These are phyloP conservation scores for Echinometra lucunter DNA, from an alignment of 53 echinoderm and acorn worm genomes.

Conservation along the genomic window DNA sequence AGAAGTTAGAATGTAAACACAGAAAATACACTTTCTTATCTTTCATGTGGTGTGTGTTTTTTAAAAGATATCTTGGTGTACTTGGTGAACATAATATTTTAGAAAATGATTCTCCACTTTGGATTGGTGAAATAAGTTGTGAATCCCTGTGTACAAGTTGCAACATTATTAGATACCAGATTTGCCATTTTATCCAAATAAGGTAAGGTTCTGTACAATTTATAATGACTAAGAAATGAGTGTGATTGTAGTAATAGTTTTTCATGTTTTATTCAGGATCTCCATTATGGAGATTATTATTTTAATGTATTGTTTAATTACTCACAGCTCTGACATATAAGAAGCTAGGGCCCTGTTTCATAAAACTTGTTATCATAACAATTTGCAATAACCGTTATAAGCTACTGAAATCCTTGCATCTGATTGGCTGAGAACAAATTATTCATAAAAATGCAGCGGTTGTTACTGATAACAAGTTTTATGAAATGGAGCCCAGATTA, in stretches of 20 bases:
- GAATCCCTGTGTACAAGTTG: not conserved
- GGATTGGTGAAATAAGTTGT: not conserved
- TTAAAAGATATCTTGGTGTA: not conserved
- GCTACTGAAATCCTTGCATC: too few species aligned
- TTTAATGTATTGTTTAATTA: too few species aligned
- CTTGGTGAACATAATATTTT: not conserved
- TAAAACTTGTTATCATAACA: too few species aligned
- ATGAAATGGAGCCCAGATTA: too few species aligned
- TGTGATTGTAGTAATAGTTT: not conserved
- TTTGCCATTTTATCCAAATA: not conserved
- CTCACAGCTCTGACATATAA: too few species aligned
- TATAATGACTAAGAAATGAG: not conserved
- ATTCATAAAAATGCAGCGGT: too few species aligned
- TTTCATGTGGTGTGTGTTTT: not conserved
- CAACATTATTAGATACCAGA: not conserved
- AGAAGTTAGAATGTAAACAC: conserved; percentile 21
- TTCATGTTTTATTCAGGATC: not conserved
- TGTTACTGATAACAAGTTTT: too few species aligned
- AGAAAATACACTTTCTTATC: not conserved
- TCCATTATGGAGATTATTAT: too few species aligned
- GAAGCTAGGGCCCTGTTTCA: too few species aligned
- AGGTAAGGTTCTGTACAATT: not conserved
- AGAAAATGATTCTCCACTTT: not conserved
- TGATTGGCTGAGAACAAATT: too few species aligned
- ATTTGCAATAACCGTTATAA: too few species aligned